Evolutionary conservation across 1,140 invertebrate species (phyloP).

Genomic region (Cephus cinctus): DNA sequence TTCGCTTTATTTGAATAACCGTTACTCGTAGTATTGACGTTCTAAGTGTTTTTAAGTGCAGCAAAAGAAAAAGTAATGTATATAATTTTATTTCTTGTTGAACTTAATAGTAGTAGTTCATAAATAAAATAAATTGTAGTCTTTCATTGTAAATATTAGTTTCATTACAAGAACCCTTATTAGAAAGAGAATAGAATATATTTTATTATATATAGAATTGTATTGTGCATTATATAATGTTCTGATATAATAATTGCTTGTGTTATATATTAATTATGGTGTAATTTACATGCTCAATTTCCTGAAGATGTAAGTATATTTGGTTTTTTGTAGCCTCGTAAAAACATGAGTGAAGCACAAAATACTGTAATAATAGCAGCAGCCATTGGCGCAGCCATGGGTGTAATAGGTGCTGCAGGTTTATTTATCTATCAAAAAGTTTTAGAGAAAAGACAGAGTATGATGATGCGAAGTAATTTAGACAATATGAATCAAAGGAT

Average conservation of each 20-base stretch:
- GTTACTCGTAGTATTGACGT: too few relatives aligned
- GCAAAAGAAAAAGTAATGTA: too few relatives aligned
- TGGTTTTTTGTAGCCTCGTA: too few relatives aligned
- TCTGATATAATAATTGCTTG: background rate
- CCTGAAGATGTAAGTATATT: too few relatives aligned
- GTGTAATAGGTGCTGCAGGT: constrained; percentile 63
- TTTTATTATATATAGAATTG: background rate
- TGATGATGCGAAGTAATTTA: constrained; percentile 48
- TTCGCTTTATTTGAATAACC: too few relatives aligned
- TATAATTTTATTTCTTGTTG: too few relatives aligned
- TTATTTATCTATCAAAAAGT: constrained; percentile 64
- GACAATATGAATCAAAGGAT: constrained; percentile 41
- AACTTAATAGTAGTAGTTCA: too few relatives aligned
- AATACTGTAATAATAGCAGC: constrained; percentile 39
- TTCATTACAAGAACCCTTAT: background rate
- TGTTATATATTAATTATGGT: background rate
- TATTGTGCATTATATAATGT: background rate
- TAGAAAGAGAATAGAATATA: background rate
- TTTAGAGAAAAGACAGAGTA: constrained; percentile 59
- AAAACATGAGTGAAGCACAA: constrained; percentile 39
- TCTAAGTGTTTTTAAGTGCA: too few relatives aligned
- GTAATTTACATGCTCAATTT: background rate
- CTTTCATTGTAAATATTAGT: background rate
- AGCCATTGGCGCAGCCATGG: constrained; percentile 58
- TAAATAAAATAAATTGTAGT: background rate